Evolutionary conservation across 2,113 vertebrate genomes (phyloP).

Genomic region (Pavo muticus): DNA sequence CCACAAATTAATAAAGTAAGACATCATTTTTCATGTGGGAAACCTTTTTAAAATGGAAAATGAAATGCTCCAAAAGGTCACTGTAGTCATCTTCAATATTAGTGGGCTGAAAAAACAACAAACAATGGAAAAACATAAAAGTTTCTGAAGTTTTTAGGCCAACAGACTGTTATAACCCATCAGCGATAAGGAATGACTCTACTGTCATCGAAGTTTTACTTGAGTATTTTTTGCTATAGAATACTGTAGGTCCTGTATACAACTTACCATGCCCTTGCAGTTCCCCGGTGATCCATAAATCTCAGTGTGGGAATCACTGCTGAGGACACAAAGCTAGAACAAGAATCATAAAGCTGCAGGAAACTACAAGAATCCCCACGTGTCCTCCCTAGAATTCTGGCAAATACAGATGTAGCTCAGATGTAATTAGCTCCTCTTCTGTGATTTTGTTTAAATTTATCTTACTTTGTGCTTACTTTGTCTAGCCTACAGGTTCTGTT

Average conservation of each 20-base stretch:
- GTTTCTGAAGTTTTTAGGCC: neutral
- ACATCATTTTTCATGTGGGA: neutral
- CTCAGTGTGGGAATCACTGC: neutral
- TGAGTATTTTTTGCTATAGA: neutral
- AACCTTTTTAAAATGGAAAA: neutral
- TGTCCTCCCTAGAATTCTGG: neutral
- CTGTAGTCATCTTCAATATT: neutral
- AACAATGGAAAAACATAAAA: neutral
- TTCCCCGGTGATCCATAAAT: neutral
- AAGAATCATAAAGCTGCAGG: neutral
- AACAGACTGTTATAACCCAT: neutral
- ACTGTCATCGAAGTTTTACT: neutral
- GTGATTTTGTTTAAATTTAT: neutral
- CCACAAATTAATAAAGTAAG: neutral
- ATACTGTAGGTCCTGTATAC: neutral
- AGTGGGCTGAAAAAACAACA: neutral
- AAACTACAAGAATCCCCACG: neutral
- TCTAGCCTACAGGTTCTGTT: slow-evolving; percentile 13
- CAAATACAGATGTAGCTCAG: neutral
- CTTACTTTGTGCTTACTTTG: slow-evolving; percentile 21
- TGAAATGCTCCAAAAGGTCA: neutral
- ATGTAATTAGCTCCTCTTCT: neutral
- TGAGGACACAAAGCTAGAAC: neutral
- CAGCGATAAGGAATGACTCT: neutral
- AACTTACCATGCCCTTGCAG: neutral